Evolutionary conservation across 2,888 invertebrate species (phyloP).

Genomic region (Leucophora obtusa): DNA sequence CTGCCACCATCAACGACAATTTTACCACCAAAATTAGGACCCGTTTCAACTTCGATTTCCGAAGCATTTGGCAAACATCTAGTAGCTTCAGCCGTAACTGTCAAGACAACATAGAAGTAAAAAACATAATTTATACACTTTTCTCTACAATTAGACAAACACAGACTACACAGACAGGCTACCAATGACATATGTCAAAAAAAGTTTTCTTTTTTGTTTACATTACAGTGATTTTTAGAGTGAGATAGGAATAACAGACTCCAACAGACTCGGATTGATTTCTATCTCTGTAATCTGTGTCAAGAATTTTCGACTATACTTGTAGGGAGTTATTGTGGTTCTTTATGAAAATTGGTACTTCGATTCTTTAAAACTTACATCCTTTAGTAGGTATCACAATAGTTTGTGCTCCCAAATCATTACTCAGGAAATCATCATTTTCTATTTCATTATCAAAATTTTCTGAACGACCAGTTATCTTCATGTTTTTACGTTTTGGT

Average conservation of each 20-base stretch:
- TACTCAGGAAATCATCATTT: conserved; percentile 70
- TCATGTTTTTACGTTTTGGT: conserved; percentile 80
- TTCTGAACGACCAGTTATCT: conserved; percentile 76
- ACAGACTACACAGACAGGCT: too few species aligned
- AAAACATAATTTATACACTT: too few species aligned
- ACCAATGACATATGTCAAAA: too few species aligned
- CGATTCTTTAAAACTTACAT: conserved; percentile 82
- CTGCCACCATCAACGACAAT: conserved; percentile 86
- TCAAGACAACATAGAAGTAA: neutral
- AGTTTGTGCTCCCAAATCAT: conserved; percentile 81
- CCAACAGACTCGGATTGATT: too few species aligned
- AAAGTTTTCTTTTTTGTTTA: too few species aligned
- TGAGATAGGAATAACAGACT: too few species aligned
- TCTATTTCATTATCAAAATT: conserved; percentile 78
- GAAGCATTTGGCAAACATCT: conserved; percentile 89
- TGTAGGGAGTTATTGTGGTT: neutral
- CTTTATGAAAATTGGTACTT: too few species aligned
- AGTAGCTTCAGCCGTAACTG: conserved; percentile 89
- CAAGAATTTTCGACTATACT: neutral
- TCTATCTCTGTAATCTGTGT: too few species aligned
- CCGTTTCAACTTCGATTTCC: conserved; percentile 90
- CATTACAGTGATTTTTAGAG: too few species aligned
- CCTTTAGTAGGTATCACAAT: conserved; percentile 90
- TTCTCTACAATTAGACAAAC: neutral
- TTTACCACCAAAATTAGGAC: conserved; percentile 88